Percentiles rank a stretch among this genome's conserved stretches.
Evolutionary conservation across 2,888 invertebrate genomes (phyloP).

Genomic region (Blastobasis lacticolella): DNA sequence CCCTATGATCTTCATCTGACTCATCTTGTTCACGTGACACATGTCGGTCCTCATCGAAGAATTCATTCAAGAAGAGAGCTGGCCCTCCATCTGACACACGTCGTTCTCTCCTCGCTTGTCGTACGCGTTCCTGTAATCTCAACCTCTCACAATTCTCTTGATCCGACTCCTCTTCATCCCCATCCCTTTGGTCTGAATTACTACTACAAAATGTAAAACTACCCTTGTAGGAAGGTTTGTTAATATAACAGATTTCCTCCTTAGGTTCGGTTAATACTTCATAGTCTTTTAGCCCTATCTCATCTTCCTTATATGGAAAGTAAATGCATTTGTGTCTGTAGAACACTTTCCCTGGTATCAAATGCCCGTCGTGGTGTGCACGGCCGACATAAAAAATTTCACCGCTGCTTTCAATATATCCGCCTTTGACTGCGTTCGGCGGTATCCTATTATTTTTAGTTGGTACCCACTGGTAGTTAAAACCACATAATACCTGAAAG

Average conservation of each 20-base stretch:
- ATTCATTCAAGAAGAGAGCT: too few relatives aligned
- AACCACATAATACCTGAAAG: constrained; percentile 42
- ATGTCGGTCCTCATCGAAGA: too few relatives aligned
- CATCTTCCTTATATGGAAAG: constrained; percentile 59
- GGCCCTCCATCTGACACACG: too few relatives aligned
- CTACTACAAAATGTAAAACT: too few relatives aligned
- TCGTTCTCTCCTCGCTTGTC: too few relatives aligned
- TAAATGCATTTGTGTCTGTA: constrained; percentile 78
- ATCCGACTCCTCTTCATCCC: too few relatives aligned
- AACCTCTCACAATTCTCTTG: too few relatives aligned
- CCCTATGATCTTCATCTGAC: too few relatives aligned
- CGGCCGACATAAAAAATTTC: constrained; percentile 75
- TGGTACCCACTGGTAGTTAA: constrained; percentile 56
- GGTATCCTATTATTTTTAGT: constrained; percentile 73
- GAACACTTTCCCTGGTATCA: constrained; percentile 79
- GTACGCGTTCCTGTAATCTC: too few relatives aligned
- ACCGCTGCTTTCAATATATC: constrained; percentile 47
- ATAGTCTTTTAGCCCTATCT: constrained; percentile 10
- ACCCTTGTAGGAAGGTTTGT: not conserved
- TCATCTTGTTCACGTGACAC: too few relatives aligned
- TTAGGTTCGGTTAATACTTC: constrained; percentile 18
- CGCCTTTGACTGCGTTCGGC: constrained; percentile 75
- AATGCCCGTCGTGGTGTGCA: constrained; percentile 78
- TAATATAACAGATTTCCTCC: not conserved
- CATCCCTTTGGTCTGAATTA: too few relatives aligned